These are phyloP conservation scores for Rachycentron canadum DNA, from an alignment of 2,797 vertebrate genomes.

Conservation along the genomic window DNA sequence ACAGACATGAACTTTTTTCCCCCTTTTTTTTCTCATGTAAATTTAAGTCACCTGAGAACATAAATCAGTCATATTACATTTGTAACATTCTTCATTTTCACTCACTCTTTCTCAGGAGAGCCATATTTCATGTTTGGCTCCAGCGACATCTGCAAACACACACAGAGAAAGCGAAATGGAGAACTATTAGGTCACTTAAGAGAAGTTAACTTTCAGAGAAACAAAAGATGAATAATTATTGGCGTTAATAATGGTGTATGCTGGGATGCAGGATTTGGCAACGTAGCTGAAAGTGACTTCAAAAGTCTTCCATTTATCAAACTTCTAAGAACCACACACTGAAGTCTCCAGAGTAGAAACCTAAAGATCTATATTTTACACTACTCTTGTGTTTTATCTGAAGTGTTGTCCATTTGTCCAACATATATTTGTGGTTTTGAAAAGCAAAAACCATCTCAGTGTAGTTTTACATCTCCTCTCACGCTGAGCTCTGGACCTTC, in stretches of 20 bases:
- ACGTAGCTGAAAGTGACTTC: background rate
- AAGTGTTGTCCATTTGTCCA: too few species aligned
- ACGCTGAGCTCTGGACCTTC: too few species aligned
- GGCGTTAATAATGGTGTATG: conserved; percentile 2
- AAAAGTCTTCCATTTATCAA: background rate
- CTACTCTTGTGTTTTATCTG: too few species aligned
- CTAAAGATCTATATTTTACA: too few species aligned
- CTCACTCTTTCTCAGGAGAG: conserved; percentile 83
- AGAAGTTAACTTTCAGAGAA: background rate
- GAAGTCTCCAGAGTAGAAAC: too few species aligned
- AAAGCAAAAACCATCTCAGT: too few species aligned
- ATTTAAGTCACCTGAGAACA: background rate
- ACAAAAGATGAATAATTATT: conserved; percentile 13
- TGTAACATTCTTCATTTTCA: conserved; percentile 4
- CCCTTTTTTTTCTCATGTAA: background rate
- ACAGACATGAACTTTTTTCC: background rate
- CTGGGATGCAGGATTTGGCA: background rate
- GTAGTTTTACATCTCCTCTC: too few species aligned
- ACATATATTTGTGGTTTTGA: too few species aligned
- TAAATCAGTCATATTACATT: conserved; percentile 6
- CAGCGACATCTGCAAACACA: conserved; percentile 67
- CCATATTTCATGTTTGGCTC: conserved; percentile 73
- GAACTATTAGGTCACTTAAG: background rate
- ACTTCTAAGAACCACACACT: background rate
- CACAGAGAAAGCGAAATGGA: background rate